Evolutionary conservation across 2,888 invertebrate genomes (phyloP).

Genomic region (Nephrotoma guestfalica): DNA sequence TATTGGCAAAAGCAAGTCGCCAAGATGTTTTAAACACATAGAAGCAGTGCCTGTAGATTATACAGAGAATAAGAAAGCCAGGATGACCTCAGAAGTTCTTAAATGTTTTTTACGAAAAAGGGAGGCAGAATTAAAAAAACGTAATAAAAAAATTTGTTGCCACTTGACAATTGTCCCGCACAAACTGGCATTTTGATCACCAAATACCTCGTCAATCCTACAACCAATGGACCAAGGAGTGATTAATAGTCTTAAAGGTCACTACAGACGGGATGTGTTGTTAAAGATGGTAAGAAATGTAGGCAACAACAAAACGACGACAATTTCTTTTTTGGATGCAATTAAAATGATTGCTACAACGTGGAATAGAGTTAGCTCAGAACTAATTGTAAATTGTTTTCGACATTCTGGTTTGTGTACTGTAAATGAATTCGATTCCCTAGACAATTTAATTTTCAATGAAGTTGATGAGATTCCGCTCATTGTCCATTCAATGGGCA

Average conservation of each 20-base stretch:
- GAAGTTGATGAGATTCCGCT: too few relatives aligned
- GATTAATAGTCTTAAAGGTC: too few relatives aligned
- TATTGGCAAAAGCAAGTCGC: conserved; percentile 16
- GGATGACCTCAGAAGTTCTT: conserved; percentile 11
- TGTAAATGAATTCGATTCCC: too few relatives aligned
- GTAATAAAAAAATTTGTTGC: conserved; percentile 12
- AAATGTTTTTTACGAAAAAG: conserved; percentile 7
- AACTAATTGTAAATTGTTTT: too few relatives aligned
- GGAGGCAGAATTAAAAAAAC: conserved; percentile 12
- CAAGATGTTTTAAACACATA: conserved; percentile 15
- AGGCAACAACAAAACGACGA: neutral
- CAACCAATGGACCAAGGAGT: too few relatives aligned
- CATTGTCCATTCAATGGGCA: too few relatives aligned
- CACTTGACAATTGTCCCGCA: conserved; percentile 15
- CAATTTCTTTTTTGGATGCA: neutral
- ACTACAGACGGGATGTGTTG: neutral
- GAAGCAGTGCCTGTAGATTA: neutral
- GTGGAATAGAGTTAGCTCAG: neutral
- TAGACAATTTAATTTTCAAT: too few relatives aligned
- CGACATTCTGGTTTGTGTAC: too few relatives aligned
- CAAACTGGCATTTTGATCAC: neutral
- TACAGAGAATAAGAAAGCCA: conserved; percentile 5
- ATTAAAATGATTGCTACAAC: neutral
- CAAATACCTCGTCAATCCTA: neutral
- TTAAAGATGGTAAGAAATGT: neutral